These are phyloP conservation scores for Acrobasis suavella DNA, from an alignment of 2,888 invertebrate genomes.

Conservation along the genomic window DNA sequence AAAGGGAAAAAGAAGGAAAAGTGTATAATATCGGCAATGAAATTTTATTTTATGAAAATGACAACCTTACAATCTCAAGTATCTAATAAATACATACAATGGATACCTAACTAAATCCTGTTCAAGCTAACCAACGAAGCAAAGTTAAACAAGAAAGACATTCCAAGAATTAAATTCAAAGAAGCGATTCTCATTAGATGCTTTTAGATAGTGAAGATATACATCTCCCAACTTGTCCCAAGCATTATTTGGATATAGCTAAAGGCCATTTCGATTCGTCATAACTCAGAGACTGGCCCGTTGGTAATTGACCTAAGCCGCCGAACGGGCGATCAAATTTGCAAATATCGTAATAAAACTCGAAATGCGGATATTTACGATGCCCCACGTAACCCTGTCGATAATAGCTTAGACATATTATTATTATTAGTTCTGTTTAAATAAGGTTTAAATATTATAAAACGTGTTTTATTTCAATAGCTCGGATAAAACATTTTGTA, in stretches of 20 bases:
- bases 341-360: conserved; percentile 53
- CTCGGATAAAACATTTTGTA: no score
- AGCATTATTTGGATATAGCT: conserved; percentile 1
- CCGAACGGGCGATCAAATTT: conserved; percentile 40
- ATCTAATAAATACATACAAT: no score
- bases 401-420: not conserved
- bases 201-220: not conserved
- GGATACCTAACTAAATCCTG: no score
- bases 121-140: no score
- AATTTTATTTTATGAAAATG: no score
- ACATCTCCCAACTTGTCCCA: not conserved
- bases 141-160: no score
- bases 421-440: not conserved
- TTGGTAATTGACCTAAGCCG: conserved; percentile 2
- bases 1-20: no score
- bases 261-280: conserved; percentile 60
- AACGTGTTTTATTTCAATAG: no score
- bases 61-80: no score
- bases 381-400: not conserved
- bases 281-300: conserved; percentile 40
- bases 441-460: not conserved
- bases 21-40: no score
- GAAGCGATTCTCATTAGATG: not conserved
- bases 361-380: conserved; percentile 25
- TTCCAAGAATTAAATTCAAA: no score